A percentile compares a stretch with the other conserved stretches of the same genome.
These are phyloP conservation scores for Alectura lathami DNA, from an alignment of 2,113 vertebrate genomes.

Conservation along the genomic window DNA sequence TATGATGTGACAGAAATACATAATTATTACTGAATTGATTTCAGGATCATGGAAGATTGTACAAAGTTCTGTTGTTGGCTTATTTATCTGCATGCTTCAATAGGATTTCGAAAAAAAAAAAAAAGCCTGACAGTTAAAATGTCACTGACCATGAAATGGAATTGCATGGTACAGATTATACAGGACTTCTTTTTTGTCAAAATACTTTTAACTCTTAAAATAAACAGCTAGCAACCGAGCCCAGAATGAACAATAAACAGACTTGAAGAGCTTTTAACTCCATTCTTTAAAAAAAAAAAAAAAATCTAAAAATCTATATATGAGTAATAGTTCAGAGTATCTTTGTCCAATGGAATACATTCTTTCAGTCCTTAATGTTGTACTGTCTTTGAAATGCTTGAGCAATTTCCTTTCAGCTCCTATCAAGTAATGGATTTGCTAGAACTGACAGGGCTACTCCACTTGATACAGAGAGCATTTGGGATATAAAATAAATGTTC, in stretches of 20 bases:
- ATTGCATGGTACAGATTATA: background rate
- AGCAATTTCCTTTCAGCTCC: background rate
- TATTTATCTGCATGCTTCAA: background rate
- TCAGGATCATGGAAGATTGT: background rate
- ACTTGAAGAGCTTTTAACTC: background rate
- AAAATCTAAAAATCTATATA: background rate
- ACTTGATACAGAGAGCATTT: background rate
- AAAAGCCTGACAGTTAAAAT: background rate
- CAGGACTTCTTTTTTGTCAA: background rate
- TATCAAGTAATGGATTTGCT: background rate
- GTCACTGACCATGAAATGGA: background rate
- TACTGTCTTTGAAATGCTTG: background rate
- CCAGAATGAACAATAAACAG: slow-evolving; percentile 18
- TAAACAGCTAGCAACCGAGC: background rate
- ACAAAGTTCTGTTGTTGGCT: background rate
- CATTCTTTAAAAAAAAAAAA: background rate
- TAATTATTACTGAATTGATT: background rate
- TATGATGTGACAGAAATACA: background rate
- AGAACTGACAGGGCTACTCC: background rate
- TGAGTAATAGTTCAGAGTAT: background rate
- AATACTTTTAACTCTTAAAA: slow-evolving; percentile 21
- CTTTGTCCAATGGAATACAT: background rate
- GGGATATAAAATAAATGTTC: background rate
- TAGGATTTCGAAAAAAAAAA: background rate
- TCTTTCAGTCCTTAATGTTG: background rate